Percentiles rank a stretch among this genome's conserved stretches.
phyloP scores from a whole-genome alignment of 2,113 vertebrate genomes.

The Semicossyphus pulcher region DNA sequence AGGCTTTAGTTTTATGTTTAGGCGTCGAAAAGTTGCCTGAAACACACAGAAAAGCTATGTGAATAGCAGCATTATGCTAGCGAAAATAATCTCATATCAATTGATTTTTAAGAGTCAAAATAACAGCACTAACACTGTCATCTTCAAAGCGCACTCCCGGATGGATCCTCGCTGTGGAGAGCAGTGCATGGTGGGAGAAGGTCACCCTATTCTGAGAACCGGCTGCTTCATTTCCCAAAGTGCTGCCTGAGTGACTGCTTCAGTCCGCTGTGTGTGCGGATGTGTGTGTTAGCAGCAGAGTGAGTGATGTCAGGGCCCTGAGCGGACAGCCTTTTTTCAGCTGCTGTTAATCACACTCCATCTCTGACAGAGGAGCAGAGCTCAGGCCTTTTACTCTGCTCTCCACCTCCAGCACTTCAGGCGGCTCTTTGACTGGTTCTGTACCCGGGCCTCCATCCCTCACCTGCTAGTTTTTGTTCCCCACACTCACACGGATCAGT shows the following conservation, averaged over 20 bases:
- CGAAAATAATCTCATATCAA: conserved; percentile 6
- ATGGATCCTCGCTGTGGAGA: conserved; percentile 33
- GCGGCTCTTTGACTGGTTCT: conserved; percentile 6
- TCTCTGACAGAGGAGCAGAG: conserved; percentile 47
- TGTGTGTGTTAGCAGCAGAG: conserved; percentile 47
- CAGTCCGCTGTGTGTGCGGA: conserved; percentile 2
- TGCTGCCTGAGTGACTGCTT: conserved; percentile 69
- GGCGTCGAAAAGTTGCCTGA: conserved; percentile 14
- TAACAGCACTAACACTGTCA: conserved; percentile 1
- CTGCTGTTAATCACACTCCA: conserved; percentile 71
- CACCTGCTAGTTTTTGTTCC: conserved; percentile 9
- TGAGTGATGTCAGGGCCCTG: conserved; percentile 61
- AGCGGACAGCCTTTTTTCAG: conserved; percentile 60
- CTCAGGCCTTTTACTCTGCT: conserved; percentile 28
- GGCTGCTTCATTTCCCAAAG: conserved; percentile 74
- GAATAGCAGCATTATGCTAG: conserved; percentile 8
- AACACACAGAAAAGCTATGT: background rate
- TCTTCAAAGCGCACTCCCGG: conserved; percentile 11
- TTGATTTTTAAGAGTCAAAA: conserved; percentile 15
- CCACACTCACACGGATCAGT: background rate
- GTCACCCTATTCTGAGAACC: conserved; percentile 65
- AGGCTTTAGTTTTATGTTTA: conserved; percentile 14
- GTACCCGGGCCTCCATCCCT: background rate
- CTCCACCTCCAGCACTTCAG: conserved; percentile 27
- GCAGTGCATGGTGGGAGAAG: conserved; percentile 57